Base-by-base conservation (phyloP, 2,888 invertebrate species). In the Campopleginae sp. region DNA sequence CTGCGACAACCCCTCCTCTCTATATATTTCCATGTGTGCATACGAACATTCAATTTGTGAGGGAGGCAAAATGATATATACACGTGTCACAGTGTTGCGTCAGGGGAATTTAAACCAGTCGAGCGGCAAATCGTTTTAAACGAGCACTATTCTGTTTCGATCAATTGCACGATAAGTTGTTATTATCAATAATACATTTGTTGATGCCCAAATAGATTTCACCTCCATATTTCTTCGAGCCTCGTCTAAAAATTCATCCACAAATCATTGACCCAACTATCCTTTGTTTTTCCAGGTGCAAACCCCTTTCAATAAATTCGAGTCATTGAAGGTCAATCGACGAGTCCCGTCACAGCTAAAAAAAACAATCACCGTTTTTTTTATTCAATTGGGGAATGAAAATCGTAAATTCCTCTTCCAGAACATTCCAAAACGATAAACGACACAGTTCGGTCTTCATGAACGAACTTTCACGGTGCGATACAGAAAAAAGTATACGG, bases 81-180 rank as follows among this genome's bases (percentile, higher is more conserved):
- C 70, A 76, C 10, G 74, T 31, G 51, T 74, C 51, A 38, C 48
- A 65, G 61, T 3, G 58, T 76, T 38, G 76, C 66, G 61, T 54
- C 42, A 33, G 33, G 61, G 71, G 61, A 71, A 58, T 76, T 66
- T 14, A 48, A 48, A 65, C 82, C 58, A 74, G 71, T 31, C 71
- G 65, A 66, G 68, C 74, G 70, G 75, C 46, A 79, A 82, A 79
- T 80, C 75, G 80, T 80, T 77, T 80, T 12, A 54, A 70, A 48
- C 80, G 76, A 72, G 65, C 27, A 27, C 33, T n/a, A 74, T 70
- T 66, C 38, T 12, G n/a, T 66, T 58, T 42, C 61, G 46, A 33
- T 74, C 70, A 27, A 46, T 58, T 54, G 46, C 31, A 19, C 31
- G 68, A 58, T 68, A 44, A 27, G 65, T 42, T 12, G 44, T 31